phyloP scores from a whole-genome alignment of 2,113 vertebrate species.

The Indicator indicator region DNA sequence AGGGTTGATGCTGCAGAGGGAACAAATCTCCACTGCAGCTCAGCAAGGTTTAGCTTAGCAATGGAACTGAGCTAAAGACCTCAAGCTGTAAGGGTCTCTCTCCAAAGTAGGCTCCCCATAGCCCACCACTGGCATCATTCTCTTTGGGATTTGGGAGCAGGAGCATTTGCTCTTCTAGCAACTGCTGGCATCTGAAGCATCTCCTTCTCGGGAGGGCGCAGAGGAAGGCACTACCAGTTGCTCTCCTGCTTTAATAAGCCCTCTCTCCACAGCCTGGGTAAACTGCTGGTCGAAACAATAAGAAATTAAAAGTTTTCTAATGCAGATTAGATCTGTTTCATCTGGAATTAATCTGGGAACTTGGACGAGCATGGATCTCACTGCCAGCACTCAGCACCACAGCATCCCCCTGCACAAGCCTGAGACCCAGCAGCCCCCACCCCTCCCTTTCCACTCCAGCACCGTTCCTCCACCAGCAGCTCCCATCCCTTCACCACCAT shows the following conservation, averaged over 20 bases:
- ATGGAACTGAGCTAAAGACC: no score
- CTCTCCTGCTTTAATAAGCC: background rate
- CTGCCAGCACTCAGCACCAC: background rate
- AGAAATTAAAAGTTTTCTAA: background rate
- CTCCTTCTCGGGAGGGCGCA: background rate
- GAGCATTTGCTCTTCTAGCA: background rate
- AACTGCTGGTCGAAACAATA: rapidly evolving
- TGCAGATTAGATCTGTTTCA: rapidly evolving
- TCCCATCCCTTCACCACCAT: no score
- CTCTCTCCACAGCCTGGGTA: background rate
- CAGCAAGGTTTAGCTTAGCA: background rate
- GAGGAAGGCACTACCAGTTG: background rate
- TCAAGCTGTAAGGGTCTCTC: background rate
- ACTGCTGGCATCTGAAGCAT: background rate
- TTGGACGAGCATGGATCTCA: background rate
- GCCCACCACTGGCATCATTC: rapidly evolving
- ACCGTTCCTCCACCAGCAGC: background rate
- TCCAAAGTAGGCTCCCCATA: rapidly evolving
- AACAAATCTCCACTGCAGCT: background rate
- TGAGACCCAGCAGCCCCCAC: background rate
- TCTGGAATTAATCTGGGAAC: background rate
- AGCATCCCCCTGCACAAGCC: background rate
- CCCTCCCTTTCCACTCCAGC: no score
- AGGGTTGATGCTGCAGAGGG: background rate
- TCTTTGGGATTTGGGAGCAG: background rate